phyloP scores from a whole-genome alignment of 2,113 vertebrate genomes.

The Eurystomus gularis region DNA sequence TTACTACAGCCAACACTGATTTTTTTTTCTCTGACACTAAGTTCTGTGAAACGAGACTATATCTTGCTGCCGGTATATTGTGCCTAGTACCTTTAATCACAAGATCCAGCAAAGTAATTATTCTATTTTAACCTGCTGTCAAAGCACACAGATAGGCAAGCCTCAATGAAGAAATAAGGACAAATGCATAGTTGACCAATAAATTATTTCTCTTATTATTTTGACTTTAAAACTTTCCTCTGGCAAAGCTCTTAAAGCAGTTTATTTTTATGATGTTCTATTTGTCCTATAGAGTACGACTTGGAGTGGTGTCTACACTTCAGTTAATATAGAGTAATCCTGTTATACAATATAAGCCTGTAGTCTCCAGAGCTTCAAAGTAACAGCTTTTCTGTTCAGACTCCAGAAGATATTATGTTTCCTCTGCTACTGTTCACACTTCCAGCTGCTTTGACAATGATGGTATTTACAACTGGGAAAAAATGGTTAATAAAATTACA shows the following conservation, averaged over 20 bases:
- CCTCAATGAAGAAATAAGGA: background rate
- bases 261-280: background rate
- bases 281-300: background rate
- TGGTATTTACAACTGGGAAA: conserved; percentile 5
- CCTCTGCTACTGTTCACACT: background rate
- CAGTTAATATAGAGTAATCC: background rate
- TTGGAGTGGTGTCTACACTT: background rate
- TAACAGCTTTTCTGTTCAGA: conserved; percentile 14
- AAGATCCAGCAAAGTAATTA: background rate
- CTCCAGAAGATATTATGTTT: background rate
- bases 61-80: background rate
- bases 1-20: background rate
- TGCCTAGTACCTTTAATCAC: background rate
- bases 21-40: background rate
- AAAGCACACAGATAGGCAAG: background rate
- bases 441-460: conserved; percentile 15
- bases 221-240: background rate
- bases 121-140: background rate
- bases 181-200: background rate
- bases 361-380: conserved; percentile 43
- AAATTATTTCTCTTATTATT: background rate
- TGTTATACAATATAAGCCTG: background rate
- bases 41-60: background rate
- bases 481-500: conserved; percentile 35
- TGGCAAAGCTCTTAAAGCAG: background rate